phyloP scores from a whole-genome alignment of 2,888 invertebrate genomes.

The Sphinx pinastri region DNA sequence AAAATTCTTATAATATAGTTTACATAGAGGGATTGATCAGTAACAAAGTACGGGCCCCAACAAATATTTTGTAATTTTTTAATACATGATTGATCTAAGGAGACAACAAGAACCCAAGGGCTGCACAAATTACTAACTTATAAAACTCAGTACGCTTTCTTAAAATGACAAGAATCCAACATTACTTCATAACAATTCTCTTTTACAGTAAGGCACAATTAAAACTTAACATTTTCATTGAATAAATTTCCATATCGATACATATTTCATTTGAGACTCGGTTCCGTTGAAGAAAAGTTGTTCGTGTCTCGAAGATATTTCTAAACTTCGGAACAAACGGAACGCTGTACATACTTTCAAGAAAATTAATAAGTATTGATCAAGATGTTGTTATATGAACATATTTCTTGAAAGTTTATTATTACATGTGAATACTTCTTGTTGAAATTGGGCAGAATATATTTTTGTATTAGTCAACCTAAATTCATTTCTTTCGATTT shows the following conservation, averaged over 20 bases:
- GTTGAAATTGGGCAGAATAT: neutral
- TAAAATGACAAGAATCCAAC: constrained; percentile 4
- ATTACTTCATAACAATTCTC: constrained; percentile 12
- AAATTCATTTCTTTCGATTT: too few species aligned
- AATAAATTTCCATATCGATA: constrained; percentile 24
- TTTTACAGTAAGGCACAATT: constrained; percentile 20
- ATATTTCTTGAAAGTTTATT: neutral
- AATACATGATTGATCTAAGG: neutral
- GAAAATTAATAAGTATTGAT: constrained; percentile 19
- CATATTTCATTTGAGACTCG: constrained; percentile 22
- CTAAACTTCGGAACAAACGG: constrained; percentile 23
- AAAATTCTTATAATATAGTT: too few species aligned
- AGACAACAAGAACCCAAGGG: neutral
- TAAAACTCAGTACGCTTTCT: constrained; percentile 1
- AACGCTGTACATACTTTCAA: constrained; percentile 15
- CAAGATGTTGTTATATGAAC: constrained; percentile 12
- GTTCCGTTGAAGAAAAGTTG: constrained; percentile 19
- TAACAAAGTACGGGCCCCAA: too few species aligned
- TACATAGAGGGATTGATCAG: too few species aligned
- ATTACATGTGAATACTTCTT: neutral
- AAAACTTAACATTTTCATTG: constrained; percentile 23
- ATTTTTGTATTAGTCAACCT: too few species aligned
- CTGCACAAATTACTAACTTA: neutral
- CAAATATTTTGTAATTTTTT: neutral
- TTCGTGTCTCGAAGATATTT: constrained; percentile 14